These are phyloP conservation scores for Hydractinia echinata DNA, from an alignment of 30 jellyfish, hydroid and myxozoan species.

Conservation along the genomic window DNA sequence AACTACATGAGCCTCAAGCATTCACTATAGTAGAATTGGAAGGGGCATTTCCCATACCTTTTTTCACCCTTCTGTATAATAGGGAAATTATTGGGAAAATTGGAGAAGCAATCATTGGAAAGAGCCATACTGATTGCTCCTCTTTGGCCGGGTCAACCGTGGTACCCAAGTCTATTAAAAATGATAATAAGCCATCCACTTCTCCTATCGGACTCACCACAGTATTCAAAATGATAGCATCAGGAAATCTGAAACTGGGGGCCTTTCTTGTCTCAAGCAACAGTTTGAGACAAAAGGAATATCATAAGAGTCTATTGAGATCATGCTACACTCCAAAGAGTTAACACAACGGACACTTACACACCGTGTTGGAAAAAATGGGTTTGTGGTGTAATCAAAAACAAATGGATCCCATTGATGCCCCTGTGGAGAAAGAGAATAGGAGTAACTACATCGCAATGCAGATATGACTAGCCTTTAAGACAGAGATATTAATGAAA, in stretches of 20 bases:
- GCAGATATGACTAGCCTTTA: too few species aligned
- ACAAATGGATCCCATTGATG: too few species aligned
- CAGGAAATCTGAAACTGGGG: constrained; percentile 18
- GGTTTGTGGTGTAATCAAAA: too few species aligned
- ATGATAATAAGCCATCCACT: too few species aligned
- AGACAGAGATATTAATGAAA: too few species aligned
- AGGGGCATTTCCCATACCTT: constrained; percentile 22
- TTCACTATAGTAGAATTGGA: constrained; percentile 38
- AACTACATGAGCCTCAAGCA: constrained; percentile 25
- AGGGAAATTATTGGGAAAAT: constrained; percentile 20
- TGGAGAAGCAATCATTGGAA: background rate
- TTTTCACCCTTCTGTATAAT: constrained; percentile 39
- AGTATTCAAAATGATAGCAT: background rate
- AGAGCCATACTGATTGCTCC: constrained; percentile 13
- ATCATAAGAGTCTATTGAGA: background rate
- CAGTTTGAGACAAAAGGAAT: constrained; percentile 17
- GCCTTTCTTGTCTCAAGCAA: constrained; percentile 14
- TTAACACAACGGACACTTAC: constrained; percentile 3
- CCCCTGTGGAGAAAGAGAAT: too few species aligned
- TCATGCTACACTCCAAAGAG: constrained; percentile 2
- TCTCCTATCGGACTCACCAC: background rate
- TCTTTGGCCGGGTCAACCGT: constrained; percentile 10
- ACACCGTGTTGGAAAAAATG: too few species aligned
- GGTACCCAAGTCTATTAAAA: background rate
- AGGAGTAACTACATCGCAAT: too few species aligned